Evolutionary conservation across 2,888 invertebrate genomes (phyloP).

Genomic region (Tuberolachnus salignus): DNA sequence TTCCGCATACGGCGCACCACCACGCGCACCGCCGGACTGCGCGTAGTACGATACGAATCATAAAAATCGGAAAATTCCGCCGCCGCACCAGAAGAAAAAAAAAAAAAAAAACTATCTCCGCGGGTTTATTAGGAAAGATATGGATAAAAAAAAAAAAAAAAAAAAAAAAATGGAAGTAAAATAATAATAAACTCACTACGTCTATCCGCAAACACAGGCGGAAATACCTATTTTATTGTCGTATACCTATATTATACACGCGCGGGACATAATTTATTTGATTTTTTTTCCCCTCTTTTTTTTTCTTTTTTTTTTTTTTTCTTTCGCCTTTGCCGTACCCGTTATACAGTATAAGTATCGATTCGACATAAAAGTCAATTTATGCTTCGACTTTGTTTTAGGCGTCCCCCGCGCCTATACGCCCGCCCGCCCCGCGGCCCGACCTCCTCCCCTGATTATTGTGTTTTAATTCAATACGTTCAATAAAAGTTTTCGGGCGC

Average conservation of each 20-base stretch:
- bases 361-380: constrained; percentile 2
- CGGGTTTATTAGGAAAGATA: too few relatives aligned
- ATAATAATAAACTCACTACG: neutral
- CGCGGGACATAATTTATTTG: too few relatives aligned
- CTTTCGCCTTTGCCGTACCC: too few relatives aligned
- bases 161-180: too few relatives aligned
- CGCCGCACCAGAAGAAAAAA: neutral
- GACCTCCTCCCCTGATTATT: neutral
- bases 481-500: neutral
- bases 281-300: neutral
- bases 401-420: too few relatives aligned
- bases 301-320: constrained; percentile 2
- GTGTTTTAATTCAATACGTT: neutral
- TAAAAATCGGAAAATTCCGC: constrained; percentile 17
- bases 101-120: neutral
- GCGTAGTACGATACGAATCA: neutral
- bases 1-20: too few relatives aligned
- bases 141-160: too few relatives aligned
- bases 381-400: neutral
- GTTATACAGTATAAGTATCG: neutral
- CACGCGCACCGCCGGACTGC: too few relatives aligned
- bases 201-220: neutral
- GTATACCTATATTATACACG: neutral
- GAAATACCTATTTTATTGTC: too few relatives aligned
- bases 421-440: too few relatives aligned